Percentiles rank a stretch among this genome's conserved stretches.
phyloP scores from a whole-genome alignment of 2,888 invertebrate species.

The Rhorus exstirpatorius region DNA sequence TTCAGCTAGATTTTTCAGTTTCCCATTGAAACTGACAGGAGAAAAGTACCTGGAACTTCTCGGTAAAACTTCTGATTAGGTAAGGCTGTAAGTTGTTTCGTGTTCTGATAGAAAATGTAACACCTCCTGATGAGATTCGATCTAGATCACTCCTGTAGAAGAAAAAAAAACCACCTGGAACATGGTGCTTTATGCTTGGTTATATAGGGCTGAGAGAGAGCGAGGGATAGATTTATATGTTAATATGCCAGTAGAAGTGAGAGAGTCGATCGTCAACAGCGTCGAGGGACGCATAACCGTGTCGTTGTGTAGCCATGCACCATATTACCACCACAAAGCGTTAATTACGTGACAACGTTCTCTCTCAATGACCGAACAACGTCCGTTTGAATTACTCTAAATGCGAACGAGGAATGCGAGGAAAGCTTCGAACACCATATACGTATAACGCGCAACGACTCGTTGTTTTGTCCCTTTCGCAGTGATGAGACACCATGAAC shows the following conservation, averaged over 20 bases:
- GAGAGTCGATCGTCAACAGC: conserved; percentile 64
- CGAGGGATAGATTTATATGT: too few species aligned
- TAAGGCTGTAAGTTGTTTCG: too few species aligned
- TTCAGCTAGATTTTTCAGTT: too few species aligned
- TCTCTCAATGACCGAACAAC: conserved; percentile 80
- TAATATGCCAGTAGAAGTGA: not conserved
- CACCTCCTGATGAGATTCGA: too few species aligned
- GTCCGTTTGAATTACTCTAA: conserved; percentile 80
- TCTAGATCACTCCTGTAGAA: too few species aligned
- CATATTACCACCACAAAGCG: conserved; percentile 77
- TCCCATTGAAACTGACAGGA: too few species aligned
- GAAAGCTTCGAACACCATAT: not conserved
- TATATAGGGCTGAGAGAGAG: not conserved
- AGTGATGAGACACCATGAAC: conserved; percentile 24
- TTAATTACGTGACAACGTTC: conserved; percentile 84
- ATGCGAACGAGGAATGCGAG: conserved; percentile 53
- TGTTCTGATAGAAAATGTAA: too few species aligned
- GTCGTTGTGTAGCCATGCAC: conserved; percentile 74
- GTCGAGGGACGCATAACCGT: conserved; percentile 71
- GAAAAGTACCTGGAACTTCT: too few species aligned
- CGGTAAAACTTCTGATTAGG: too few species aligned
- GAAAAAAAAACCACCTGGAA: too few species aligned
- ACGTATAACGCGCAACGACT: not conserved
- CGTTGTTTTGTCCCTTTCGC: conserved; percentile 35
- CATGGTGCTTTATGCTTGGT: too few species aligned